Evolutionary conservation across 2,113 vertebrate genomes (phyloP), one percentile per base, ranked within the genome.

Genomic region (Craseonycteris thonglongyai): DNA sequence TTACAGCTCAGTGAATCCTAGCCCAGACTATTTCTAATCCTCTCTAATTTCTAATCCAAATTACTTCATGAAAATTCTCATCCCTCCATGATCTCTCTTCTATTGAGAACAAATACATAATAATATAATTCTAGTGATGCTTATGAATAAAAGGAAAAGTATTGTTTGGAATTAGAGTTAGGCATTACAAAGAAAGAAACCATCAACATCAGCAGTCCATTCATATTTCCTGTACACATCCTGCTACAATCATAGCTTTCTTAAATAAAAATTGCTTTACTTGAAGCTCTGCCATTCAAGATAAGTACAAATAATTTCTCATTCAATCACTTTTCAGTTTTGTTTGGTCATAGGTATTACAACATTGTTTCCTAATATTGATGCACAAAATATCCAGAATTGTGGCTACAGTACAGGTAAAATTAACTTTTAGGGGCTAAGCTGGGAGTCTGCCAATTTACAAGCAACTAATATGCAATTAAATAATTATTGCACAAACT

Each of bases 121-220:
- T 47, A 56, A 81, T 76, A 12, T n/a, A 47, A 15, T 74, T 90
- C 45, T 66, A 35, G 6, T 63, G 72, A 90, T 63, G 80, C 11
- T 90, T 83, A 33, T n/a, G 93, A 80, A 65, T 61, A 56, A 87
- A 86, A 74, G 45, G 56, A 58, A 79, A 81, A 82, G 40, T 47
- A 28, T 28, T 82, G 18, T 79, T 82, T 96, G 45, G 33, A 71
- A 72, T 72, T 68, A 76, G n/a, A 83, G 58, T 79, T 30, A 80
- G 75, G 74, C 87, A 72, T 94, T 93, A 33, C 65, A 80, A 76
- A 92, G 54, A 90, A 68, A 47, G 28, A 81, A 87, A 59, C 28
- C 33, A 38, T 76, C 18, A 7, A 45, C 1, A 0, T 42, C 63
- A 63, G 54, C 93, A 81, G 28, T 42, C 7, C 13, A 35, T 30